phyloP scores from a whole-genome alignment of 2,797 vertebrate genomes.

The Netta rufina region DNA sequence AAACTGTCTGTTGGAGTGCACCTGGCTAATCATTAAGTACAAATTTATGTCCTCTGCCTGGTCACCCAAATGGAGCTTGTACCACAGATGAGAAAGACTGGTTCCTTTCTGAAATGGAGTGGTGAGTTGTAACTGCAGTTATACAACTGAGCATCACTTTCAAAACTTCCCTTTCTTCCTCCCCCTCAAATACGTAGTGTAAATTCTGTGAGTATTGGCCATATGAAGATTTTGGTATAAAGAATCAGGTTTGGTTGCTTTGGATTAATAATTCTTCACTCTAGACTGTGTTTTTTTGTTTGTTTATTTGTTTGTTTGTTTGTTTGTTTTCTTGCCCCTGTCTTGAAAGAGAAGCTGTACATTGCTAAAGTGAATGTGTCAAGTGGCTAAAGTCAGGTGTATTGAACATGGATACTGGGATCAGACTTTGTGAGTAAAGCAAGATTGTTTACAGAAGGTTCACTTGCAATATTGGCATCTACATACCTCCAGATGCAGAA shows the following conservation, averaged over 20 bases:
- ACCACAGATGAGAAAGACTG: not conserved
- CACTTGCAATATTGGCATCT: not conserved
- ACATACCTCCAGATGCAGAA: not conserved
- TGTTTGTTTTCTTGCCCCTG: not conserved
- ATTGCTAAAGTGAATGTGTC: not conserved
- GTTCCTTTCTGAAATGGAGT: not conserved
- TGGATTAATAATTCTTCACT: not conserved
- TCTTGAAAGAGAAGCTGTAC: not conserved
- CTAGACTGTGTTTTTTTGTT: not conserved
- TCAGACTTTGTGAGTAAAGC: not conserved
- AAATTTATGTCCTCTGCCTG: not conserved
- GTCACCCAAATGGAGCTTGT: not conserved
- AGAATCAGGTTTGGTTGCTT: not conserved
- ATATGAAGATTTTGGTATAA: not conserved
- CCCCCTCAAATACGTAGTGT: not conserved
- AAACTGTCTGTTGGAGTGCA: not conserved
- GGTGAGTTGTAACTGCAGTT: not conserved
- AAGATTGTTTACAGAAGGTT: not conserved
- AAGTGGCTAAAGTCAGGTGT: not conserved
- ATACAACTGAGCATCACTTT: not conserved
- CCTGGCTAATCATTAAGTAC: accelerated
- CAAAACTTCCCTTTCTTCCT: not conserved
- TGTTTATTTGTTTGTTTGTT: too few relatives aligned
- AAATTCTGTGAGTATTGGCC: not conserved
- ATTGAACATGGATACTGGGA: not conserved